Base-by-base conservation (phyloP, 1,140 invertebrate genomes). In the Melanaphis sacchari region DNA sequence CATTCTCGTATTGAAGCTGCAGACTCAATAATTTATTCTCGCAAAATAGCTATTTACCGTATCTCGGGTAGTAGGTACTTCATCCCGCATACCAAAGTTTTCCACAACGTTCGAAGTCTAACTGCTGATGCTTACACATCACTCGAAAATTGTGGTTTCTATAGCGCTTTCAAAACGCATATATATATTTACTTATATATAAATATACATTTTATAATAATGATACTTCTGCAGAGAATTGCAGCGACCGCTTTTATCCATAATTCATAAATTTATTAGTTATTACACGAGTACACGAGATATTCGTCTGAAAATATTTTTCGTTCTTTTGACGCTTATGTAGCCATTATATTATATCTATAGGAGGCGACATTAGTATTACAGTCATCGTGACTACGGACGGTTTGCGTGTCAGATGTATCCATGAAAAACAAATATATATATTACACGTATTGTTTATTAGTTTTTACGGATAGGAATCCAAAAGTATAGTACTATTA, bases 201-300 rank as follows among this genome's bases (percentile, higher is more conserved):
- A 31, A 9, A 3, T 41, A 26, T 38, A 40, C 26, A 43, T 31
- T 43, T 43, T 85, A 85, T 41, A 84, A 40, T 84, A 84, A 26
- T 15, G 22, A 6, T 24, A 24, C n/a, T n/a, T 31, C 84, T 85
- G 41, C 24, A 85, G 84, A 43, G 40, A 85, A 85, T n/a, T 76
- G 59, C 46, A 49, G 46, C 84, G 21, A 52, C 88, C 36, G 36
- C 31, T 52, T 40, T 49, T 49, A 89, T 89, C 46, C 88, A 89
- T 89, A 54, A 54, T 89, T 89, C 88, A 89, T 89, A 89, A n/a
- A 54, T 89, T 54, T 54, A 89, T 52, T 9, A 46, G 40, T 43
- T 43, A 41, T 40, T 85, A 85, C 38, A 84, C 8, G 38, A 9
- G 38, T 31, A 26, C 7, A 26, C 9, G 22, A 40, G 40, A 41